Conservation (phyloP, 1,140 invertebrate genomes). For the Andricus grossulariae region DNA sequence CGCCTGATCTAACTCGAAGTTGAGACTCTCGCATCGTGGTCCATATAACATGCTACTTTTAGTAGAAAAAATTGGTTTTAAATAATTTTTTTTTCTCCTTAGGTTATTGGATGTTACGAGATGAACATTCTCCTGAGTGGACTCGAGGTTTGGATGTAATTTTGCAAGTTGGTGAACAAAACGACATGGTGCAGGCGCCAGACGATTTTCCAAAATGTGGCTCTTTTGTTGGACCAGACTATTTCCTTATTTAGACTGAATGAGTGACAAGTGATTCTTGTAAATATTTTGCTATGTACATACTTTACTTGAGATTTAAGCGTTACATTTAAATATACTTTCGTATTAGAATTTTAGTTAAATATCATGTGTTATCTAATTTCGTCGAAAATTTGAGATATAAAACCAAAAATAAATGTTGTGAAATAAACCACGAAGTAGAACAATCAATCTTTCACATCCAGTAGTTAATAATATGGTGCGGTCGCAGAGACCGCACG, state of each 20-base stretch:
- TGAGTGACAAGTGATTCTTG: conserved; percentile 54
- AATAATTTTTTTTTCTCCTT: conserved; percentile 42
- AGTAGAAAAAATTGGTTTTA: conserved; percentile 12
- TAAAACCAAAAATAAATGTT: too few relatives aligned
- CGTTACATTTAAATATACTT: too few relatives aligned
- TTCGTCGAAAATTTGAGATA: too few relatives aligned
- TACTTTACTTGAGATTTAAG: neutral
- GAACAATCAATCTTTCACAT: too few relatives aligned
- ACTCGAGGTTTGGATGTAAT: conserved; percentile 77
- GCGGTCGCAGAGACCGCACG: too few relatives aligned
- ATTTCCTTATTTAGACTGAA: conserved; percentile 74
- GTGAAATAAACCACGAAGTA: too few relatives aligned
- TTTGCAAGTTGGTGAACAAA: conserved; percentile 73
- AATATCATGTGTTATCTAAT: too few relatives aligned
- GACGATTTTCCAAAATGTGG: conserved; percentile 75
- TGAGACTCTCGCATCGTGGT: neutral
- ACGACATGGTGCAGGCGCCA: conserved; percentile 69
- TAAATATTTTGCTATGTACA: conserved; percentile 55
- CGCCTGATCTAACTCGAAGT: too few relatives aligned
- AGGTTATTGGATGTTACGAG: conserved; percentile 85
- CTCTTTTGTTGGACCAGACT: conserved; percentile 76
- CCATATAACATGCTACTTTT: neutral
- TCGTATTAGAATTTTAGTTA: too few relatives aligned
- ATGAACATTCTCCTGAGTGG: conserved; percentile 78
- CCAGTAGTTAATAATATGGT: too few relatives aligned